Evolutionary conservation across 2,113 vertebrate species (phyloP).

Genomic region (Eublepharis macularius): DNA sequence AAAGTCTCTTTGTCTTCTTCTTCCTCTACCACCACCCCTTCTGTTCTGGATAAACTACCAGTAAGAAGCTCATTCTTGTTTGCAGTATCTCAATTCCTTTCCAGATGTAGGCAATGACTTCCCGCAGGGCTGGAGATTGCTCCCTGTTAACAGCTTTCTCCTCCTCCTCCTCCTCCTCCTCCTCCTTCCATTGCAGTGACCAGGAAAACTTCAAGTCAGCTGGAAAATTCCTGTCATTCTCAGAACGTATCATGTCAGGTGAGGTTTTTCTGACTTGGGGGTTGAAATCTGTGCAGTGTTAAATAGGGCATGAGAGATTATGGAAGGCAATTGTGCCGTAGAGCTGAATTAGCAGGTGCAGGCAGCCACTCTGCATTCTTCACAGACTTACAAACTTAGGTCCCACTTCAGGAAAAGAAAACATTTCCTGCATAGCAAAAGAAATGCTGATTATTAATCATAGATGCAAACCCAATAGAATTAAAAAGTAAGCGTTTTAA

Average conservation of each 20-base stretch:
- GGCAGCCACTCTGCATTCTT: background rate
- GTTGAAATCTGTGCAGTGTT: slow-evolving; percentile 20
- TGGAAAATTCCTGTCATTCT: background rate
- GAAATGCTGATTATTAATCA: background rate
- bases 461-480: background rate
- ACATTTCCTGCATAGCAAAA: background rate
- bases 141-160: slow-evolving; percentile 4
- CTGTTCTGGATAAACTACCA: background rate
- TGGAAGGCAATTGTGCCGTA: background rate
- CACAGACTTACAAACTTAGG: background rate
- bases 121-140: slow-evolving; percentile 14
- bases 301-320: background rate
- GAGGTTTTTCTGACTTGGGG: background rate
- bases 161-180: slow-evolving; percentile 5
- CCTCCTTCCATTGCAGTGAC: background rate
- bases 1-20: background rate
- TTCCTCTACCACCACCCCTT: background rate
- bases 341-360: background rate
- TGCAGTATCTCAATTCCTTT: background rate
- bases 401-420: background rate
- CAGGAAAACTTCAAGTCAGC: slow-evolving; percentile 24
- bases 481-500: background rate
- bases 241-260: background rate
- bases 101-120: slow-evolving; percentile 27
- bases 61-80: background rate